Percentiles rank a stretch among this genome's conserved stretches.
phyloP scores from a whole-genome alignment of 2,888 invertebrate genomes.

The Tachina fera region DNA sequence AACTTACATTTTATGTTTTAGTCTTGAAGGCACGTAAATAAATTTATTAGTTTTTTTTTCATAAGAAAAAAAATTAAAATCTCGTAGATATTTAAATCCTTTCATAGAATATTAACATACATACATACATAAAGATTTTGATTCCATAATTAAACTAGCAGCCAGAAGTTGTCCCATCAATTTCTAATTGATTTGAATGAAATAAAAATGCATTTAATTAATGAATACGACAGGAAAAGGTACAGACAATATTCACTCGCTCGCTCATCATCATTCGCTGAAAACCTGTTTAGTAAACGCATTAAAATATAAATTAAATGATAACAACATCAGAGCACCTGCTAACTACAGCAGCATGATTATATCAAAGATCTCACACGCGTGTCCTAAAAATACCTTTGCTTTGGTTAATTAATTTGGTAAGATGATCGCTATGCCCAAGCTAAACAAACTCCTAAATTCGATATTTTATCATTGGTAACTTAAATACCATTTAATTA shows the following conservation, averaged over 20 bases:
- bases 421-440: conserved; percentile 36
- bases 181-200: conserved; percentile 20
- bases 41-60: too few relatives aligned
- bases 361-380: conserved; percentile 30
- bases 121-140: background rate
- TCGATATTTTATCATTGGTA: conserved; percentile 70
- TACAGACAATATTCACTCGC: background rate
- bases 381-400: conserved; percentile 42
- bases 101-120: background rate
- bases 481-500: conserved; percentile 68
- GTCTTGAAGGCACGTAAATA: too few relatives aligned
- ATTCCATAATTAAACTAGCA: background rate
- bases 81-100: background rate
- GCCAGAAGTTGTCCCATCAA: background rate
- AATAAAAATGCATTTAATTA: conserved; percentile 5
- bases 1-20: too few relatives aligned
- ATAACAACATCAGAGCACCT: conserved; percentile 47
- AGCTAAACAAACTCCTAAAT: conserved; percentile 46
- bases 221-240: background rate
- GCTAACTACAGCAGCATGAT: conserved; percentile 21
- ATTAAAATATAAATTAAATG: conserved; percentile 65
- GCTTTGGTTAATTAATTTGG: conserved; percentile 27
- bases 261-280: background rate
- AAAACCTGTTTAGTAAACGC: conserved; percentile 50
- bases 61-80: too few relatives aligned